These are phyloP conservation scores for Norana najaformis DNA, from an alignment of 2,888 invertebrate species.

Conservation along the genomic window DNA sequence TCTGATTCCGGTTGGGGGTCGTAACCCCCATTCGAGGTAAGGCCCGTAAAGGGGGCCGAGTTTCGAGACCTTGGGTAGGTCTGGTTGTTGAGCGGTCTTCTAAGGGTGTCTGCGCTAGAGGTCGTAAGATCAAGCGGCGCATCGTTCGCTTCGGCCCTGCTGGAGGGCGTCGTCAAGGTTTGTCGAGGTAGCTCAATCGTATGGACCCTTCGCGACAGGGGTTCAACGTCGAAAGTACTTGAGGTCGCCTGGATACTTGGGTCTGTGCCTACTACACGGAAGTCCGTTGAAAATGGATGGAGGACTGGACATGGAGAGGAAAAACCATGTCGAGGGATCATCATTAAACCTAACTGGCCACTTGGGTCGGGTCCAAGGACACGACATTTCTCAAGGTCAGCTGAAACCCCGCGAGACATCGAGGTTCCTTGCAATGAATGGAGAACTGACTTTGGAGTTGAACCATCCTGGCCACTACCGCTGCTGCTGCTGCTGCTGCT, in stretches of 20 bases:
- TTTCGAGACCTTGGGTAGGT: not conserved
- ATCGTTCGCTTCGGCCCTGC: not conserved
- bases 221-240: not conserved
- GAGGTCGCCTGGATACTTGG: not conserved
- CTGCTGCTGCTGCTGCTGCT: not conserved
- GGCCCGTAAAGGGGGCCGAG: not conserved
- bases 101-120: not conserved
- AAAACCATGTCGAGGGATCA: not conserved
- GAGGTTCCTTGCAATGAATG: not conserved
- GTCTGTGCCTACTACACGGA: not conserved
- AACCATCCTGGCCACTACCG: not conserved
- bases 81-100: not conserved
- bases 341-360: no score
- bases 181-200: not conserved
- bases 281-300: not conserved
- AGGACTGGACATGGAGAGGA: not conserved
- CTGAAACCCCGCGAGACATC: not conserved
- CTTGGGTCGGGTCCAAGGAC: not conserved
- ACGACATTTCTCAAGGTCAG: not conserved
- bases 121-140: not conserved
- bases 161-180: not conserved
- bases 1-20: not conserved
- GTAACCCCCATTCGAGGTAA: not conserved
- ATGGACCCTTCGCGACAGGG: not conserved
- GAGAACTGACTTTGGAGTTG: not conserved